Evolutionary conservation across 2,113 vertebrate genomes (phyloP).

Genomic region (Eurypyga helias): DNA sequence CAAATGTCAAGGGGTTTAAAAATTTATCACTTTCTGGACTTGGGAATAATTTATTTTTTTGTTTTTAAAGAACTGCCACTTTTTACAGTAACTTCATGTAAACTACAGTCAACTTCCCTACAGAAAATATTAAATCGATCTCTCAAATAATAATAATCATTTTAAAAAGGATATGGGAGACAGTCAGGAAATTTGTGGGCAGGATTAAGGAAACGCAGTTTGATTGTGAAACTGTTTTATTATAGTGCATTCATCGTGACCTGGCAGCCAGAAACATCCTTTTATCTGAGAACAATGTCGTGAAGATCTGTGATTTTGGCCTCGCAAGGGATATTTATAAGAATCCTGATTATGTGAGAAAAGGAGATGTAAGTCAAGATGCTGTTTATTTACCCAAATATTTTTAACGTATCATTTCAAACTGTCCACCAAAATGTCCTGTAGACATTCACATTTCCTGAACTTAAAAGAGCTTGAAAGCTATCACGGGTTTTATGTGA

Average conservation of each 20-base stretch:
- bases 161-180: slow-evolving; percentile 1
- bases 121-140: background rate
- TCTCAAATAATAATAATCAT: background rate
- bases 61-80: background rate
- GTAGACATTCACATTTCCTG: background rate
- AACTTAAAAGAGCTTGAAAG: background rate
- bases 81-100: background rate
- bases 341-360: slow-evolving; percentile 93
- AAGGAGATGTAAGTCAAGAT: slow-evolving; percentile 90
- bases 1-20: background rate
- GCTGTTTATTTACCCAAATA: slow-evolving; percentile 8
- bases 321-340: slow-evolving; percentile 95
- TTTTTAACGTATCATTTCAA: slow-evolving; percentile 4
- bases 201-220: slow-evolving; percentile 64
- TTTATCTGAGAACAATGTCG: slow-evolving; percentile 93
- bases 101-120: background rate
- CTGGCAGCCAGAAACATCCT: slow-evolving; percentile 94
- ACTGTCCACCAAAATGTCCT: background rate
- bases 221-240: slow-evolving; percentile 65
- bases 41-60: background rate
- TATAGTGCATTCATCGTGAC: slow-evolving; percentile 94
- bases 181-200: slow-evolving; percentile 49
- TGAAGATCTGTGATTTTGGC: slow-evolving; percentile 97
- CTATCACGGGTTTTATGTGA: background rate
- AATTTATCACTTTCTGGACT: background rate